A percentile compares a stretch with the other conserved stretches of the same genome.
phyloP scores from a whole-genome alignment of 64 coral and sea anemone genomes.

The Dendronephthya gigantea region DNA sequence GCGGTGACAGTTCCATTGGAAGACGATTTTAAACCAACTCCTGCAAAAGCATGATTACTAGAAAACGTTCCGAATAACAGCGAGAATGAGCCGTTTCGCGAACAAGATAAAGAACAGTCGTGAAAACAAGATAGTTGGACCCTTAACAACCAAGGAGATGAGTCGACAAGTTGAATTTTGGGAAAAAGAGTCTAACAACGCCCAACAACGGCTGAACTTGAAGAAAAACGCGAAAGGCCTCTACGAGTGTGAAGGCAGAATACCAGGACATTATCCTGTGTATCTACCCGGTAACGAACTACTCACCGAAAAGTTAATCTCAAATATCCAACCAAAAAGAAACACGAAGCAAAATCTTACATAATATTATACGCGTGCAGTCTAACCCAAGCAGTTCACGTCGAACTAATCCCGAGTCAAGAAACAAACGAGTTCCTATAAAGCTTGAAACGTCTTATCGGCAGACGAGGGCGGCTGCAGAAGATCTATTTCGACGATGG shows the following conservation, averaged over 20 bases:
- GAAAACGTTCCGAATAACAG: not conserved
- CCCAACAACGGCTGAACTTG: slow-evolving; percentile 13
- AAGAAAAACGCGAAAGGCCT: no score
- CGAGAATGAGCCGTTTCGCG: no score
- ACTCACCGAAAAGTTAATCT: not conserved
- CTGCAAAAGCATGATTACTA: not conserved
- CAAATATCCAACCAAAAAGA: not conserved
- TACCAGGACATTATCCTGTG: slow-evolving; percentile 39
- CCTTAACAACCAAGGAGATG: not conserved
- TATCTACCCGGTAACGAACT: slow-evolving; percentile 26
- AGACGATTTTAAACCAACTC: slow-evolving; percentile 31
- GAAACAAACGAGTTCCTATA: not conserved
- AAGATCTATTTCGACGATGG: not conserved
- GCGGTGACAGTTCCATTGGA: slow-evolving; percentile 31
- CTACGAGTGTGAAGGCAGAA: slow-evolving; percentile 35
- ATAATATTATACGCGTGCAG: no score
- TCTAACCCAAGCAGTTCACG: not conserved
- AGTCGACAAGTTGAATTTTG: slow-evolving; percentile 35
- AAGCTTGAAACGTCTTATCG: slow-evolving; percentile 2
- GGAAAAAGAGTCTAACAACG: slow-evolving; percentile 28
- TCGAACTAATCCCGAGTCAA: not conserved
- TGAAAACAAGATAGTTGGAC: no score
- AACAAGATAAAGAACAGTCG: no score
- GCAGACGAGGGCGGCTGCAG: not conserved
- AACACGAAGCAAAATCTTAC: no score